A percentile compares a stretch with the other conserved stretches of the same genome.
Evolutionary conservation across 2,888 invertebrate species (phyloP).

Genomic region (Gastracanthus pulcherrimus): DNA sequence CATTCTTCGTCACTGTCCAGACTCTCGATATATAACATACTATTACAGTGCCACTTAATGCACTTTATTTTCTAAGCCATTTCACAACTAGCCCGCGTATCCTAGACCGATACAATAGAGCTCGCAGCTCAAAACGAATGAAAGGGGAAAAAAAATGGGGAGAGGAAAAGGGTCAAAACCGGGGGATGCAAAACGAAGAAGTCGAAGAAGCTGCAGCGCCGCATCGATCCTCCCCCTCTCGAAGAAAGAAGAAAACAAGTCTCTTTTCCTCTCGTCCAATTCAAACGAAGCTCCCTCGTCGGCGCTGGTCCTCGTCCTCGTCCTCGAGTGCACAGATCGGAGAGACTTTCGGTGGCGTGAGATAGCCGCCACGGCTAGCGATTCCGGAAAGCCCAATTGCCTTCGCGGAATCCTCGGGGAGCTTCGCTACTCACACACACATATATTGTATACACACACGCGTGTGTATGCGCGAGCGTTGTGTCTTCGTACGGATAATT

Average conservation of each 20-base stretch:
- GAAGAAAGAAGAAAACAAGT: too few relatives aligned
- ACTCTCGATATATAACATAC: too few relatives aligned
- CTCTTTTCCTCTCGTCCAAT: too few relatives aligned
- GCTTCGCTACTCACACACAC: too few relatives aligned
- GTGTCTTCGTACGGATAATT: slow-evolving; percentile 58
- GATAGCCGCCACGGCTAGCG: slow-evolving; percentile 32
- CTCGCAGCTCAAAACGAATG: too few relatives aligned
- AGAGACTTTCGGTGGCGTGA: slow-evolving; percentile 31
- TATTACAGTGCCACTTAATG: too few relatives aligned
- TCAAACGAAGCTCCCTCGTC: slow-evolving; percentile 21
- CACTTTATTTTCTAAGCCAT: too few relatives aligned
- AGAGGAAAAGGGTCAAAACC: not conserved
- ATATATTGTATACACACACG: too few relatives aligned
- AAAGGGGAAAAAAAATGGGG: not conserved
- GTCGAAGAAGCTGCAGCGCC: not conserved
- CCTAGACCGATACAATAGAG: not conserved
- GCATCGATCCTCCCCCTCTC: not conserved
- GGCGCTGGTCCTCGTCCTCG: not conserved
- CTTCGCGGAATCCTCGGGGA: slow-evolving; percentile 51
- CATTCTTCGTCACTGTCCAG: too few relatives aligned
- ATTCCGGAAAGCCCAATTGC: slow-evolving; percentile 53
- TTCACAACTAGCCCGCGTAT: not conserved
- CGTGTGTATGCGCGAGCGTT: slow-evolving; percentile 25
- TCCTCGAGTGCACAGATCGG: slow-evolving; percentile 14
- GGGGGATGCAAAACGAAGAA: too few relatives aligned